These are phyloP conservation scores for Apamea anceps DNA, from an alignment of 2,888 invertebrate species.

Conservation along the genomic window DNA sequence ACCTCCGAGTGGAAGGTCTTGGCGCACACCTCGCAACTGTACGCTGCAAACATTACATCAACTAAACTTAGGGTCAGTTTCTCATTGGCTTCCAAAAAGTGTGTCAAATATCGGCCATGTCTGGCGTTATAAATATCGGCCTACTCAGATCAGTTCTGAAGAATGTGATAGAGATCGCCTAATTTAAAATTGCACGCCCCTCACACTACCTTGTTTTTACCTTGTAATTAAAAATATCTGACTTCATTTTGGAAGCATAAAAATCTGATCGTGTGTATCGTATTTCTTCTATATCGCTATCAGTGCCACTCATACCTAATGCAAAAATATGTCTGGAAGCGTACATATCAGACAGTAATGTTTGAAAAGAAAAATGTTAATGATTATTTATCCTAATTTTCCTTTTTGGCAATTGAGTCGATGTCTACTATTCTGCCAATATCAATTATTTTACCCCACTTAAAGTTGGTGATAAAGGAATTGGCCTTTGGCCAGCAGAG, in stretches of 20 bases:
- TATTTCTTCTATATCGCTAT: background rate
- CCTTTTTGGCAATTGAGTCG: background rate
- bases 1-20: slow-evolving; percentile 93
- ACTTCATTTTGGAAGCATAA: background rate
- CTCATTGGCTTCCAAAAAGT: background rate
- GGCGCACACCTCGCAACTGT: slow-evolving; percentile 88
- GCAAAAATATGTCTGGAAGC: background rate
- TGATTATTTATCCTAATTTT: background rate
- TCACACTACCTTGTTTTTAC: background rate
- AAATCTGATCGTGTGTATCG: background rate
- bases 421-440: no score
- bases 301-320: background rate
- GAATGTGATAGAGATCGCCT: background rate
- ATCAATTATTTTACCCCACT: no score
- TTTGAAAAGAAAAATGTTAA: slow-evolving; percentile 2
- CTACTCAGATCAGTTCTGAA: background rate
- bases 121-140: background rate
- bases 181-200: background rate
- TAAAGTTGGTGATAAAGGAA: no score
- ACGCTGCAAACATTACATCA: slow-evolving; percentile 67
- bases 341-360: background rate
- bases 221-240: background rate
- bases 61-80: background rate
- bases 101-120: background rate
- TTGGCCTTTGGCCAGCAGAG: no score